Conservation (phyloP, 2,113 vertebrate species). For the Spea bombifrons region DNA sequence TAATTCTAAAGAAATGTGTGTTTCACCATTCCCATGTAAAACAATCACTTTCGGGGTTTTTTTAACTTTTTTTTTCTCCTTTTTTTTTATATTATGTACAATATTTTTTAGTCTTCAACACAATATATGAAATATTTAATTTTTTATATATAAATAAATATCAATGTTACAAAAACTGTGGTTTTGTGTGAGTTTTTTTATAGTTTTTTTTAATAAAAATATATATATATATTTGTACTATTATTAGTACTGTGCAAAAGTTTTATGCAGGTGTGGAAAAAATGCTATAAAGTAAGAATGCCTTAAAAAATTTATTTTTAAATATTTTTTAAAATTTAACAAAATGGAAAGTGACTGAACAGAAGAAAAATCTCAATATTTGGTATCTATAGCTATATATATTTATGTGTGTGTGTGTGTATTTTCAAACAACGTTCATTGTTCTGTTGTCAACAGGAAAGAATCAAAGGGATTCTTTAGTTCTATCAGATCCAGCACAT, state of each 20-base stretch:
- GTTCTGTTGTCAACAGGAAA: no score
- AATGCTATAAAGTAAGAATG: background rate
- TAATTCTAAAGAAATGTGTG: conserved; percentile 59
- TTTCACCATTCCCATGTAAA: conserved; percentile 51
- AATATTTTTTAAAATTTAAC: no score
- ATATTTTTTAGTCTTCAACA: conserved; percentile 75
- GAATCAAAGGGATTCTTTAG: no score
- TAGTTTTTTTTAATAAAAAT: background rate
- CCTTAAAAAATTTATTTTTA: background rate
- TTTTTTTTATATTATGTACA: conserved; percentile 70
- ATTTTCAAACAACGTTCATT: no score
- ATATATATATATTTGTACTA: background rate
- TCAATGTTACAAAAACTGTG: conserved; percentile 63
- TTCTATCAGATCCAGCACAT: no score
- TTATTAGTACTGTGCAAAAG: background rate
- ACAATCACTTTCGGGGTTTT: conserved; percentile 49
- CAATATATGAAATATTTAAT: conserved; percentile 76
- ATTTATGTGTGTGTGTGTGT: no score
- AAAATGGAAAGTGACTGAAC: no score
- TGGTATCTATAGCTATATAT: no score
- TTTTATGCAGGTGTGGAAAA: no score
- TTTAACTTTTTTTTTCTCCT: conserved; percentile 50
- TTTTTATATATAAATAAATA: conserved; percentile 74
- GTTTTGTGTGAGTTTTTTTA: background rate
- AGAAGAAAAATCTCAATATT: no score